phyloP scores from a whole-genome alignment of 2,113 vertebrate species.

The Rhinolophus sinicus region DNA sequence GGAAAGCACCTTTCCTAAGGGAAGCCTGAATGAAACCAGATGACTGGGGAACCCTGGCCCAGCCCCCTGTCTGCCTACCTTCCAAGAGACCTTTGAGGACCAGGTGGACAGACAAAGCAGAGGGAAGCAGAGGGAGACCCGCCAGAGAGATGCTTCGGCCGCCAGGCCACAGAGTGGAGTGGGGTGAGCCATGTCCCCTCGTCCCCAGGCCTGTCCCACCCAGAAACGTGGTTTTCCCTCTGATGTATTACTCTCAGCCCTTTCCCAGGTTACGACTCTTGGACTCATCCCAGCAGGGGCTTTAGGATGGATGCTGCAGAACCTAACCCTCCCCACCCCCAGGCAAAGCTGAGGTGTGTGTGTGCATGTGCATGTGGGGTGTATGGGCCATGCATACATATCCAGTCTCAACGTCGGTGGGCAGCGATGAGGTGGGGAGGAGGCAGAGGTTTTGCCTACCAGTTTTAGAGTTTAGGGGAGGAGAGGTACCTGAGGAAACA shows the following conservation, averaged over 20 bases:
- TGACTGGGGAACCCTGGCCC: conserved; percentile 31
- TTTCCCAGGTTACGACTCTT: not conserved
- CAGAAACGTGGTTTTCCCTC: not conserved
- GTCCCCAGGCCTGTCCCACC: not conserved
- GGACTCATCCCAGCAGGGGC: not conserved
- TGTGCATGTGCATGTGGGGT: no score
- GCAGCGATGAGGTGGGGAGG: not conserved
- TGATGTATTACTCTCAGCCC: not conserved
- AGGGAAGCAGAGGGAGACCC: conserved; percentile 82
- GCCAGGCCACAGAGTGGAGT: conserved; percentile 72
- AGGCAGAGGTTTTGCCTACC: not conserved
- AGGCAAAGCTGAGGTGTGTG: not conserved
- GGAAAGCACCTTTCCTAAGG: not conserved
- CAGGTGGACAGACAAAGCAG: conserved; percentile 83
- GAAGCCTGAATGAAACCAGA: not conserved
- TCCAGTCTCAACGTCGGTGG: not conserved
- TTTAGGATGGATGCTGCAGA: not conserved
- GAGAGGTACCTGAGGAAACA: not conserved
- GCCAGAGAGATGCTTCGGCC: conserved; percentile 72
- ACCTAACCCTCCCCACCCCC: no score
- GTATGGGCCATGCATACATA: rapidly evolving
- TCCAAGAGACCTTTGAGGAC: conserved; percentile 90
- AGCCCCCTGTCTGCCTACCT: conserved; percentile 86
- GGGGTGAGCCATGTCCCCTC: not conserved
- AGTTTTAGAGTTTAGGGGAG: not conserved